Evolutionary conservation across 2,113 vertebrate genomes (phyloP).

Genomic region (Hippocampus zosterae): DNA sequence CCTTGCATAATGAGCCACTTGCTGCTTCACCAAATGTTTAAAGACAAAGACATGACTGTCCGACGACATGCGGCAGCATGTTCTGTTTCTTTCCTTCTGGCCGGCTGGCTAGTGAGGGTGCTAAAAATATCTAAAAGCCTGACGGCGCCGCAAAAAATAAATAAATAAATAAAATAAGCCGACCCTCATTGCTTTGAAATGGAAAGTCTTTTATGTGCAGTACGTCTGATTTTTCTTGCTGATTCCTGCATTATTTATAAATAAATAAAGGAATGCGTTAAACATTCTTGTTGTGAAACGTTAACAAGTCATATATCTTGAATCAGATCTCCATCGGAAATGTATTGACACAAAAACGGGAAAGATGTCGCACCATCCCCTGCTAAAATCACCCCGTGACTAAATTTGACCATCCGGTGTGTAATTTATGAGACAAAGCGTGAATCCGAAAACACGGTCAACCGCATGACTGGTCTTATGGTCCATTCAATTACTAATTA

Average conservation of each 20-base stretch:
- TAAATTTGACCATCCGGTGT: not conserved
- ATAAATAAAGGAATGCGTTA: too few species aligned
- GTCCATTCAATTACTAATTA: not conserved
- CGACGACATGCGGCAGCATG: too few species aligned
- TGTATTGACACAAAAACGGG: not conserved
- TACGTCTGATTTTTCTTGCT: too few species aligned
- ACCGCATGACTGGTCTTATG: not conserved
- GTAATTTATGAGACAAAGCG: not conserved
- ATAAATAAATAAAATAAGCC: too few species aligned
- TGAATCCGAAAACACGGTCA: not conserved
- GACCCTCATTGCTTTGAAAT: too few species aligned
- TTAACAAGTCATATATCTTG: not conserved
- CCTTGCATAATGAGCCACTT: not conserved
- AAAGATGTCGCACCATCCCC: not conserved
- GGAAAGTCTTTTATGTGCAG: too few species aligned
- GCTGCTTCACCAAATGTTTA: not conserved
- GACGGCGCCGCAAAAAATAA: too few species aligned
- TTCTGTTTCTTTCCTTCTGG: not conserved
- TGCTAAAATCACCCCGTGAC: not conserved
- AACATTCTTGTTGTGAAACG: too few species aligned
- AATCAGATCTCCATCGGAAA: not conserved
- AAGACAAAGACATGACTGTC: too few species aligned
- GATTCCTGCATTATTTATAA: too few species aligned
- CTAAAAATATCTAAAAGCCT: not conserved
- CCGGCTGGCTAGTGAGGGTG: not conserved